These are phyloP conservation scores for Arnoldichthys spilopterus DNA, from an alignment of 2,797 vertebrate genomes.

Conservation along the genomic window DNA sequence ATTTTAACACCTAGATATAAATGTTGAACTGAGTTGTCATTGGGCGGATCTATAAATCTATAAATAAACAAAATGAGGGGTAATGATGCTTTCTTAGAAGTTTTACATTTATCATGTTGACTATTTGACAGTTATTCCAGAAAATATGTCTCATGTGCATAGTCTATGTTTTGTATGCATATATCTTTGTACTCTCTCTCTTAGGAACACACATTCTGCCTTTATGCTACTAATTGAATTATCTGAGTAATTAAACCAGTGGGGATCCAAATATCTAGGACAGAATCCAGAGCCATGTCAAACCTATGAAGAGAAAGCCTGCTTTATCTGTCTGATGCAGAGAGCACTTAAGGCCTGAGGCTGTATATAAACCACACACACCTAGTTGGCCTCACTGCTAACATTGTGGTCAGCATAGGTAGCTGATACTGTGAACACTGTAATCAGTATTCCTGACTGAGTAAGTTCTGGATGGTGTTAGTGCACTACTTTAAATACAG, in stretches of 20 bases:
- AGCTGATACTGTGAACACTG: background rate
- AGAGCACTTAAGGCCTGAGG: constrained; percentile 16
- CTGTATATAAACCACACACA: background rate
- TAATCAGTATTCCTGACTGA: background rate
- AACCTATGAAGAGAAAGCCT: constrained; percentile 38
- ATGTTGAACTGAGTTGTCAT: no score
- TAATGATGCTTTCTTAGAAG: background rate
- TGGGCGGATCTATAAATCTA: background rate
- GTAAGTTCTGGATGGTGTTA: background rate
- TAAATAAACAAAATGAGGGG: background rate
- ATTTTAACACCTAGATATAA: no score
- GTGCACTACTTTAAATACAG: background rate
- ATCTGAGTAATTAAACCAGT: constrained; percentile 48
- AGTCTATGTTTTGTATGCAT: constrained; percentile 22
- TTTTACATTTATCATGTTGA: background rate
- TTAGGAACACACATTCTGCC: constrained; percentile 27
- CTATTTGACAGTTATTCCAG: background rate
- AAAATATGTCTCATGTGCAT: constrained; percentile 11
- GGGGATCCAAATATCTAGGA: constrained; percentile 48
- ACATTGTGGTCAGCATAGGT: background rate
- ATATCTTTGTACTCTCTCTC: constrained; percentile 25
- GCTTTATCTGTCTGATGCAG: constrained; percentile 30
- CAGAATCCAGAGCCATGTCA: constrained; percentile 46
- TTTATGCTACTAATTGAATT: constrained; percentile 51
- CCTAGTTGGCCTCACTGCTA: background rate